A percentile compares a stretch with the other conserved stretches of the same genome.
phyloP scores from a whole-genome alignment of 37 sponge, comb jelly and placozoan genomes.

The Cliona cf. orientalis region DNA sequence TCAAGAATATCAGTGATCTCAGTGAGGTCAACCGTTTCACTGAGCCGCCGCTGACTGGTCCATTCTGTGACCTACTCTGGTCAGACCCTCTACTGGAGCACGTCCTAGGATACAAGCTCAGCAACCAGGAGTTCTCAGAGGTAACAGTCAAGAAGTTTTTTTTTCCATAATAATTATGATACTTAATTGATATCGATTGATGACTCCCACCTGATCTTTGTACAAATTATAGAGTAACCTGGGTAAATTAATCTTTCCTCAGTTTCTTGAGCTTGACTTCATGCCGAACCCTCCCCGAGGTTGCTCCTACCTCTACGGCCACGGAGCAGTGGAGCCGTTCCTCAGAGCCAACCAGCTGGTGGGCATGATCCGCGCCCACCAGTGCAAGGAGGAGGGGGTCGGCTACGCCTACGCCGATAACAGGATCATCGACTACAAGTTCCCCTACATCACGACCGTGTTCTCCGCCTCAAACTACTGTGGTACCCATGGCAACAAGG shows the following conservation, averaged over 20 bases:
- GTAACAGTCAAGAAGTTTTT: too few relatives aligned
- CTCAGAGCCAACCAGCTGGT: slow-evolving; percentile 55
- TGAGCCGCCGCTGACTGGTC: slow-evolving; percentile 70
- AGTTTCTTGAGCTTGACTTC: slow-evolving; percentile 84
- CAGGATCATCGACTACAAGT: slow-evolving; percentile 33
- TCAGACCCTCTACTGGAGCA: slow-evolving; percentile 77
- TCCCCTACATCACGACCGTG: slow-evolving; percentile 79
- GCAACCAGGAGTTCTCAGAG: slow-evolving; percentile 66
- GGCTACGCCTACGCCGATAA: slow-evolving; percentile 52
- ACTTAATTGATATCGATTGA: not conserved
- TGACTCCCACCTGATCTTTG: not conserved
- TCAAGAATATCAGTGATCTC: slow-evolving; percentile 29
- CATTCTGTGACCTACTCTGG: slow-evolving; percentile 75
- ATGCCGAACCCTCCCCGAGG: slow-evolving; percentile 85
- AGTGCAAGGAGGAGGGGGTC: slow-evolving; percentile 83
- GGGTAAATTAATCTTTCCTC: too few relatives aligned
- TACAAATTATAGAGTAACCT: too few relatives aligned
- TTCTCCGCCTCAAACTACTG: slow-evolving; percentile 92
- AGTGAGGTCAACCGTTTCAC: slow-evolving; percentile 23
- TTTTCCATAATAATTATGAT: not conserved
- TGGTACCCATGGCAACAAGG: slow-evolving; percentile 83
- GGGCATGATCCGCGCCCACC: slow-evolving; percentile 84
- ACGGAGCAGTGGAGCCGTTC: slow-evolving; percentile 65
- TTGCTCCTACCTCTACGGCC: slow-evolving; percentile 76
- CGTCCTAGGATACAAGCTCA: slow-evolving; percentile 56